phyloP scores from a whole-genome alignment of 1,140 invertebrate genomes.

The Musca vetustissima region DNA sequence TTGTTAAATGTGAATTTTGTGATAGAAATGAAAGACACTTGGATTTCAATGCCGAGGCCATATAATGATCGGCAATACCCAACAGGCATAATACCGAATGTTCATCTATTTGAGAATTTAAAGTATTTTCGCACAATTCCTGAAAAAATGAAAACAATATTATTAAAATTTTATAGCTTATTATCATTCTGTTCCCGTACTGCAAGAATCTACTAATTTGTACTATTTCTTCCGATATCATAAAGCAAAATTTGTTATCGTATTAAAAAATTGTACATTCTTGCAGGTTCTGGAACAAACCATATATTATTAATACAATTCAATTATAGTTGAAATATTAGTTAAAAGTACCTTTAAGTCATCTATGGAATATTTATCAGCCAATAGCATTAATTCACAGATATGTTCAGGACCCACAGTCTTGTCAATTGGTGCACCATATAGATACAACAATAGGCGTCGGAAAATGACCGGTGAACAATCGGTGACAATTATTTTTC shows the following conservation, averaged over 20 bases:
- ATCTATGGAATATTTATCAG: constrained; percentile 57
- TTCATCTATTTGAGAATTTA: constrained; percentile 63
- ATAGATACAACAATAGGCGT: constrained; percentile 67
- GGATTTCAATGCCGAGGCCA: constrained; percentile 64
- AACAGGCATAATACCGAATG: constrained; percentile 67
- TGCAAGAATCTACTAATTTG: no score
- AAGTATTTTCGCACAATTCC: constrained; percentile 63
- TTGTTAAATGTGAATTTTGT: constrained; percentile 62
- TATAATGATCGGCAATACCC: constrained; percentile 68
- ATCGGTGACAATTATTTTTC: constrained; percentile 69
- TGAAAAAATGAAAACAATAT: constrained; percentile 42
- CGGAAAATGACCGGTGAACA: constrained; percentile 65
- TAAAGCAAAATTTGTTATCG: background rate
- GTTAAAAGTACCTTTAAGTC: constrained; percentile 51
- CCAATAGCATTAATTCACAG: constrained; percentile 65
- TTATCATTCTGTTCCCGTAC: no score
- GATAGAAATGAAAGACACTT: constrained; percentile 61
- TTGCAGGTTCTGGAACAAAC: no score
- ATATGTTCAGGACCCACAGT: constrained; percentile 62
- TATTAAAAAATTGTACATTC: background rate
- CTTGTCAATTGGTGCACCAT: constrained; percentile 62
- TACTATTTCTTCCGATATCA: no score
- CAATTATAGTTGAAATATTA: no score
- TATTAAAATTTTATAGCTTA: no score
- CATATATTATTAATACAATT: no score